These are phyloP conservation scores for Drosophila biarmipes DNA, from an alignment of 1,140 invertebrate genomes.

Conservation along the genomic window DNA sequence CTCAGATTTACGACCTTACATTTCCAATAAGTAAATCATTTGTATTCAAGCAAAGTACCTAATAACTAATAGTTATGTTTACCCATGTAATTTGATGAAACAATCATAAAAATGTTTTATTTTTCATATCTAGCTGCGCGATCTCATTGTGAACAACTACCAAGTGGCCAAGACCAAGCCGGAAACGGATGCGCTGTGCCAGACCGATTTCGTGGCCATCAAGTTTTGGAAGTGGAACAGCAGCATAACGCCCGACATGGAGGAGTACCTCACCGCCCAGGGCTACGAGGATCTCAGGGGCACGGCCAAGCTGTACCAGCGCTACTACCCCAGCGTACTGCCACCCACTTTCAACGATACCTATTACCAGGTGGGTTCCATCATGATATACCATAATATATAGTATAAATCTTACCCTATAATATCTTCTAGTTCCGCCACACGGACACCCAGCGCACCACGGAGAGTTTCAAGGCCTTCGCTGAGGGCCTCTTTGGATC, in stretches of 20 bases:
- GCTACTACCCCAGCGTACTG: constrained; percentile 85
- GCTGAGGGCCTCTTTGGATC: constrained; percentile 88
- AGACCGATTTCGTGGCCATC: constrained; percentile 86
- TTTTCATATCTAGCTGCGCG: constrained; percentile 61
- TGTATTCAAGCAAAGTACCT: constrained; percentile 24
- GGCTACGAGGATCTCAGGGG: constrained; percentile 87
- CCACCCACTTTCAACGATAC: constrained; percentile 57
- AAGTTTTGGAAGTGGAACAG: constrained; percentile 87
- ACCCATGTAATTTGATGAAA: not conserved
- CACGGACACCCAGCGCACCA: constrained; percentile 88
- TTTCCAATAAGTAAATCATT: constrained; percentile 12
- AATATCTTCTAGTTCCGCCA: constrained; percentile 86
- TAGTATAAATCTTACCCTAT: not conserved
- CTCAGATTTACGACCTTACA: not conserved
- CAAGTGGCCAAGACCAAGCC: constrained; percentile 77
- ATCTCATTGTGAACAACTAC: constrained; percentile 87
- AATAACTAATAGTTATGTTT: not conserved
- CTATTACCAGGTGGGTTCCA: constrained; percentile 61
- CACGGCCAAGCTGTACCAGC: constrained; percentile 87
- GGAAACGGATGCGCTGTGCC: constrained; percentile 85
- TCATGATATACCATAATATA: too few species aligned
- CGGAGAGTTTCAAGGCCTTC: constrained; percentile 88
- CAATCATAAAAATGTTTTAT: not conserved
- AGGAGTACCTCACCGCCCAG: constrained; percentile 85
- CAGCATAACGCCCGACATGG: constrained; percentile 86